Evolutionary conservation across 2,888 invertebrate genomes (phyloP).

Genomic region (Pycnomerus fuliginosus): DNA sequence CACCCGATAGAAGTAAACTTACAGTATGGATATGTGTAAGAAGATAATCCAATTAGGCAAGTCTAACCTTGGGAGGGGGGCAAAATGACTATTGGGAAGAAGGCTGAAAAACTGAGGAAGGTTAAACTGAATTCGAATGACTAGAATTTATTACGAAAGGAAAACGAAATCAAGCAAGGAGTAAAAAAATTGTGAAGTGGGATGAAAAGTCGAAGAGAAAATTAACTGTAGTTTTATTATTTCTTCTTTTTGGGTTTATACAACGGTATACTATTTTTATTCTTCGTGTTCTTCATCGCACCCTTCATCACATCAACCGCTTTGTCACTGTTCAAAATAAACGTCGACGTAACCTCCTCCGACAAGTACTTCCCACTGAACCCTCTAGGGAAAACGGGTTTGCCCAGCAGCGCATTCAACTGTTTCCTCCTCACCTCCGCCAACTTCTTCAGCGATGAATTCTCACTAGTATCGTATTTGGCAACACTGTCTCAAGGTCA

Average conservation of each 20-base stretch:
- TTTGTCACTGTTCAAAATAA: conserved; percentile 7
- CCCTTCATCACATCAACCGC: conserved; percentile 55
- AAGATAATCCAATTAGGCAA: no score
- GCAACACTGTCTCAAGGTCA: conserved; percentile 22
- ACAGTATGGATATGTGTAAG: no score
- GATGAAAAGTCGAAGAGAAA: no score
- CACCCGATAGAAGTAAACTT: no score
- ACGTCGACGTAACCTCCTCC: conserved; percentile 22
- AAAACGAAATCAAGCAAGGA: no score
- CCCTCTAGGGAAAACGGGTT: conserved; percentile 67
- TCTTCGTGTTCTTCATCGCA: conserved; percentile 45
- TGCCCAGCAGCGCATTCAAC: conserved; percentile 56
- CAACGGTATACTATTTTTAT: conserved; percentile 35
- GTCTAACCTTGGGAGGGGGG: no score
- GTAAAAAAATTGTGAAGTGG: no score
- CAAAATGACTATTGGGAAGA: no score
- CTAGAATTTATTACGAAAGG: no score
- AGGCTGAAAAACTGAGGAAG: no score
- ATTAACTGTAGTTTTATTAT: no score
- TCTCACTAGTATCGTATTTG: conserved; percentile 38
- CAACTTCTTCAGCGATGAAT: conserved; percentile 42
- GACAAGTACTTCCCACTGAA: conserved; percentile 64
- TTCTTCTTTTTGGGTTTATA: conserved; percentile 38
- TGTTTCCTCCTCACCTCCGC: conserved; percentile 57
- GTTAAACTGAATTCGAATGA: no score